Evolutionary conservation across 2,888 invertebrate genomes (phyloP).

Genomic region (Cremastinae sp.): DNA sequence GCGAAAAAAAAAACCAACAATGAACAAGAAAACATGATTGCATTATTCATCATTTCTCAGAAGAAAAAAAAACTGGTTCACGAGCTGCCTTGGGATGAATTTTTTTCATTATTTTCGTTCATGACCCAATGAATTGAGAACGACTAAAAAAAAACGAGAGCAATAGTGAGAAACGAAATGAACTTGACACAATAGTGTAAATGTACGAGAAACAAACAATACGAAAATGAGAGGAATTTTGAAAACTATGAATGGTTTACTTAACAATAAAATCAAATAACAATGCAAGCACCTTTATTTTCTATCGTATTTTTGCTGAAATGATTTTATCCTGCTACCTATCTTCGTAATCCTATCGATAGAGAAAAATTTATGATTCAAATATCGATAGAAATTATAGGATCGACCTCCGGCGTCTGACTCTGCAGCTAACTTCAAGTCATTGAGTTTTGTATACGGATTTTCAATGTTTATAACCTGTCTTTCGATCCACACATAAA

Average conservation of each 20-base stretch:
- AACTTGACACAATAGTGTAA: constrained; percentile 1
- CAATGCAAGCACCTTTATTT: constrained; percentile 29
- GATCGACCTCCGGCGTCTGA: not conserved
- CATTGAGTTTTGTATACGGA: too few relatives aligned
- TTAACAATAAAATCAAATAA: constrained; percentile 60
- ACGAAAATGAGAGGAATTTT: constrained; percentile 21
- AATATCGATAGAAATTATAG: too few relatives aligned
- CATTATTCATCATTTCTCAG: constrained; percentile 48
- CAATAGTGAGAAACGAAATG: constrained; percentile 8
- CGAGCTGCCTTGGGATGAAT: constrained; percentile 60
- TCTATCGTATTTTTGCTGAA: constrained; percentile 1
- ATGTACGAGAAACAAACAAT: constrained; percentile 29
- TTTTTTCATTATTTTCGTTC: constrained; percentile 46
- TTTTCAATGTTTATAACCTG: too few relatives aligned
- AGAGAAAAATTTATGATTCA: not conserved
- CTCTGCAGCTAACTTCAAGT: too few relatives aligned
- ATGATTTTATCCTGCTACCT: too few relatives aligned
- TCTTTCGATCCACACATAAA: too few relatives aligned
- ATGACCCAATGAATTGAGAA: constrained; percentile 45
- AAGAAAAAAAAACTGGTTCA: constrained; percentile 55
- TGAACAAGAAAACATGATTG: constrained; percentile 16
- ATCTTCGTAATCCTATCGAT: too few relatives aligned
- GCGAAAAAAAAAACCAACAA: constrained; percentile 31
- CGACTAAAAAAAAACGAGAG: constrained; percentile 25
- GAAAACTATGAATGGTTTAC: constrained; percentile 52